Evolutionary conservation across 1,140 invertebrate genomes (phyloP), one percentile per base, ranked within the genome.

Genomic region (Cydia pomonella): DNA sequence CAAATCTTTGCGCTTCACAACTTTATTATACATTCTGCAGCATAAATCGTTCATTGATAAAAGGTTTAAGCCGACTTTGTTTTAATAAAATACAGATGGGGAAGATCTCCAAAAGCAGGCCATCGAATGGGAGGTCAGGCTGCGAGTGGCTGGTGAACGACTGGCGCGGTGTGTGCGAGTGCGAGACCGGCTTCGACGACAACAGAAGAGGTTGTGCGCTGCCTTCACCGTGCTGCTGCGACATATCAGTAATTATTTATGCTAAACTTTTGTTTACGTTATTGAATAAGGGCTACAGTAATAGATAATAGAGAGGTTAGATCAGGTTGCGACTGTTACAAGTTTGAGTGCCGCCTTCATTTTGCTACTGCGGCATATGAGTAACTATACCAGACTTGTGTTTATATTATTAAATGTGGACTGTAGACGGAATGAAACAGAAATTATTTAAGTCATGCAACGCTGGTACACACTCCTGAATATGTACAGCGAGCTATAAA

Each of bases 131-230:
- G 79, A 84, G 62, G 79, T 73, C 12, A 87, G 84, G 76, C 77
- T 91, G 38, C 82, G 83, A 77, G 75, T 79, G 71, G 73, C 83
- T 0, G 91, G 93, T 12, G 85, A 86, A 63, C 80, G 86, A 10
- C 79, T 93, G 66, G 90, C 86, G 6, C 84, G 85, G 75, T 83
- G 81, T 73, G 82, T 93, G 12, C 84, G 86, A 33, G 59, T 64
- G 12, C 82, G 87, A 69, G 93, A 93, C 75, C 82, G 84, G 21
- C 79, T 92, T 3, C 76, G 82, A 10, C 77, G 93, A 12, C 84
- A 90, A 73, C 89, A 91, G 78, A 92, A 86, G 78, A 84, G 86
- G 71, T 80, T 93, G 9, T 93, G 91, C 77, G 83, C 84, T 5
- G 91, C 92, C 9, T 85, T 93, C 75, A 88, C 90, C 10, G 81